A percentile compares a stretch with the other conserved stretches of the same genome.
These are phyloP conservation scores for Hemitrygon akajei DNA, from an alignment of 2,797 vertebrate species.

Conservation along the genomic window DNA sequence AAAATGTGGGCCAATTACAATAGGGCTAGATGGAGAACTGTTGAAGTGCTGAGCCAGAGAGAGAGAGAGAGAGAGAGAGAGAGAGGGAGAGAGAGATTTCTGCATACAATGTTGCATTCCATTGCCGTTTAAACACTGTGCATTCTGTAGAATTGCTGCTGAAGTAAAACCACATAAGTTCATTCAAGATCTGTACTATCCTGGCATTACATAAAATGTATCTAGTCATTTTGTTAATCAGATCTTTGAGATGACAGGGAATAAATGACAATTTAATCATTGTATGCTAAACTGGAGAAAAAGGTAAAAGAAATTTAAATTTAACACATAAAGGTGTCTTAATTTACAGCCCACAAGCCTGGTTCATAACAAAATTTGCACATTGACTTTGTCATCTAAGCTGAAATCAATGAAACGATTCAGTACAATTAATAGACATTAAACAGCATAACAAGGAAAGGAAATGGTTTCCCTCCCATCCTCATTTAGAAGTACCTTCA, in stretches of 20 bases:
- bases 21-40: too few relatives aligned
- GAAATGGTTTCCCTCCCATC: not conserved
- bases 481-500: not conserved
- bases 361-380: not conserved
- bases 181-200: not conserved
- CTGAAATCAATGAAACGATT: not conserved
- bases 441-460: not conserved
- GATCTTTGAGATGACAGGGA: not conserved
- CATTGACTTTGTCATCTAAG: not conserved
- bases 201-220: not conserved
- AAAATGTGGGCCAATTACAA: too few relatives aligned
- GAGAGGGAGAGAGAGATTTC: not conserved
- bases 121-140: not conserved
- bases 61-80: not conserved
- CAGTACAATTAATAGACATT: not conserved
- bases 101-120: not conserved
- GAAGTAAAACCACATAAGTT: not conserved
- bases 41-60: not conserved
- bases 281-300: not conserved
- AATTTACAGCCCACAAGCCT: not conserved
- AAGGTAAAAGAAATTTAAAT: constrained; percentile 4
- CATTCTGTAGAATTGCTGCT: not conserved
- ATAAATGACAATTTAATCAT: not conserved
- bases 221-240: not conserved
- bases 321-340: constrained; percentile 6